A percentile compares a stretch with the other conserved stretches of the same genome.
Evolutionary conservation across 2,888 invertebrate species (phyloP).

Genomic region (Xanthorhoe spadicearia): DNA sequence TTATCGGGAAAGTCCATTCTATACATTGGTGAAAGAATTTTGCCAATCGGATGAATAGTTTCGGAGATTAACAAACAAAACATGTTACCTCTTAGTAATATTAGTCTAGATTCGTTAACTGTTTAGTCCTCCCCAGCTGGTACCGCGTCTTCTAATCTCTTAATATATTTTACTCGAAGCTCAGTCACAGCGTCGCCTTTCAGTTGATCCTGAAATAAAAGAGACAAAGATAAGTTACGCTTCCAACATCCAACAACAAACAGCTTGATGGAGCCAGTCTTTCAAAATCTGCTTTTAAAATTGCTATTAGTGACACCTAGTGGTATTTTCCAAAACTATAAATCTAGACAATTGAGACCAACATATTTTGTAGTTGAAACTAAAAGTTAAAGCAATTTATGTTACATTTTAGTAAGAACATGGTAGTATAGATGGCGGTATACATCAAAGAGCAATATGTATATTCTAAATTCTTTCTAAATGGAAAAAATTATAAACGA

Average conservation of each 20-base stretch:
- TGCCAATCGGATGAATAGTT: too few relatives aligned
- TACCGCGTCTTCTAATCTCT: slow-evolving; percentile 97
- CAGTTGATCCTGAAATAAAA: slow-evolving; percentile 91
- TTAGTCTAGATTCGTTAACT: too few relatives aligned
- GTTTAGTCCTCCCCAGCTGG: slow-evolving; percentile 99
- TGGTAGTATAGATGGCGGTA: slow-evolving; percentile 6
- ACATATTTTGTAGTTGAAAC: slow-evolving; percentile 1
- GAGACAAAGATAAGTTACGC: neutral
- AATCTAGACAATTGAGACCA: neutral
- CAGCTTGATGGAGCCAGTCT: too few relatives aligned
- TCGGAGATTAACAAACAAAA: slow-evolving; percentile 3
- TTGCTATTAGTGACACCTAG: slow-evolving; percentile 20
- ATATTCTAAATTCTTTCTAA: too few relatives aligned
- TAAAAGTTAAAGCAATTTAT: neutral
- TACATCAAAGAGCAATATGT: too few relatives aligned
- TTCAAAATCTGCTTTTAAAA: too few relatives aligned
- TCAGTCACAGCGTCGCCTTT: slow-evolving; percentile 98
- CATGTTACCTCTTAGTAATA: too few relatives aligned
- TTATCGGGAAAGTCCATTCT: too few relatives aligned
- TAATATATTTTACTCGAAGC: slow-evolving; percentile 96
- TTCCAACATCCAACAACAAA: too few relatives aligned
- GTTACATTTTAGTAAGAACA: neutral
- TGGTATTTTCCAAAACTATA: neutral
- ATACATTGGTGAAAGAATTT: too few relatives aligned
- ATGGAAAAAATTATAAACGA: too few relatives aligned